A percentile compares a stretch with the other conserved stretches of the same genome.
These are phyloP conservation scores for Neotoxoptera formosana DNA, from an alignment of 1,140 invertebrate species.

Conservation along the genomic window DNA sequence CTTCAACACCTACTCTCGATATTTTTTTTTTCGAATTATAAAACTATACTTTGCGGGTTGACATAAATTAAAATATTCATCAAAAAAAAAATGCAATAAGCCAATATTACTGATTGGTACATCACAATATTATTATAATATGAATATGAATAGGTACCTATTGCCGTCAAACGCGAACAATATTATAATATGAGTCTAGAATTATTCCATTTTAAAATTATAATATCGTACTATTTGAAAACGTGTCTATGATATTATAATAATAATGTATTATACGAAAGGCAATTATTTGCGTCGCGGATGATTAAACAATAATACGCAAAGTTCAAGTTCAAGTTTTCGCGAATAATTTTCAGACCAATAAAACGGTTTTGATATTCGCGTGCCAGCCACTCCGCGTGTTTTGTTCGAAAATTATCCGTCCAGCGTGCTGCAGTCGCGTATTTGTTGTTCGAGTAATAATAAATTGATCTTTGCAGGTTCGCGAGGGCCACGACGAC, in stretches of 20 bases:
- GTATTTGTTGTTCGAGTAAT: constrained; percentile 14
- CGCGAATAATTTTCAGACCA: not conserved
- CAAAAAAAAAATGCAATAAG: too few relatives aligned
- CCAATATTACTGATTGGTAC: too few relatives aligned
- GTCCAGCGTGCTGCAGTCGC: not conserved
- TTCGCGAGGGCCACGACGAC: too few relatives aligned
- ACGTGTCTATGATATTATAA: not conserved
- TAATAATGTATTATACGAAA: too few relatives aligned
- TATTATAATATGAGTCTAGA: not conserved
- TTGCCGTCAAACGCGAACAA: not conserved
- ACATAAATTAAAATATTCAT: too few relatives aligned
- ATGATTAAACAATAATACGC: not conserved
- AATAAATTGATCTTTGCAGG: constrained; percentile 20
- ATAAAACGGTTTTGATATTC: not conserved
- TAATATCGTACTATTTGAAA: not conserved
- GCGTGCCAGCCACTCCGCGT: not conserved
- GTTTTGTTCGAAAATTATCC: constrained; percentile 14
- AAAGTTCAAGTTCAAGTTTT: not conserved
- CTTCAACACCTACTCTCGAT: too few relatives aligned
- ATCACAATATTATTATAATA: too few relatives aligned
- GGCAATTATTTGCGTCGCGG: not conserved
- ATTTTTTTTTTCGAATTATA: too few relatives aligned
- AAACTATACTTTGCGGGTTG: too few relatives aligned
- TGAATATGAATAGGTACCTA: not conserved
- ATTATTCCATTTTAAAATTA: not conserved